Evolutionary conservation across 2,888 invertebrate species (phyloP).

Genomic region (Nebria salina): DNA sequence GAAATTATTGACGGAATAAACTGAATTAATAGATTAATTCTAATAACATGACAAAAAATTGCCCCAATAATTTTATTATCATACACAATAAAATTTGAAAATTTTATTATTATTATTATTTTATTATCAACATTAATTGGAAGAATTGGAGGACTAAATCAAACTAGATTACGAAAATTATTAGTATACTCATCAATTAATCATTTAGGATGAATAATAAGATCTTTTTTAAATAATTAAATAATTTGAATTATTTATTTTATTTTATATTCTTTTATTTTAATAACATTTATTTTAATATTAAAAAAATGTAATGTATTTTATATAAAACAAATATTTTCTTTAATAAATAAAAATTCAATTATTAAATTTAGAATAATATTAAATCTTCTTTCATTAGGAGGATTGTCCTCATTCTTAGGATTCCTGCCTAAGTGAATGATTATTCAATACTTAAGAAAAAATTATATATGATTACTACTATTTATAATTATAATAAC

Average conservation of each 20-base stretch:
- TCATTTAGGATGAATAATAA: slow-evolving; percentile 52
- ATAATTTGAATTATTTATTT: slow-evolving; percentile 64
- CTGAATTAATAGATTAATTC: too few relatives aligned
- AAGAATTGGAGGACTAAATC: slow-evolving; percentile 64
- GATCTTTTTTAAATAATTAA: slow-evolving; percentile 63
- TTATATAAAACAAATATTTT: slow-evolving; percentile 65
- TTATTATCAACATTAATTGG: slow-evolving; percentile 64
- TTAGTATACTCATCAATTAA: slow-evolving; percentile 6
- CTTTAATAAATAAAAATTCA: slow-evolving; percentile 42
- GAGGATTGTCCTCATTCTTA: too few relatives aligned
- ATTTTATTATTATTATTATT: slow-evolving; percentile 52
- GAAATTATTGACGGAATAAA: slow-evolving; percentile 63
- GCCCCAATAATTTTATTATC: too few relatives aligned
- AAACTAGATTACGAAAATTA: slow-evolving; percentile 47
- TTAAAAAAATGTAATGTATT: slow-evolving; percentile 63
- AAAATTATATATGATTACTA: slow-evolving; percentile 56
- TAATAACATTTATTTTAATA: slow-evolving; percentile 54
- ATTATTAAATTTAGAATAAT: too few relatives aligned
- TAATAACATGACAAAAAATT: too few relatives aligned
- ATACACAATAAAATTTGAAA: slow-evolving; percentile 54
- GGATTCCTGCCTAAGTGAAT: too few relatives aligned
- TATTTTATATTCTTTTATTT: slow-evolving; percentile 62
- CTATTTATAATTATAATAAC: slow-evolving; percentile 65
- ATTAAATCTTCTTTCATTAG: too few relatives aligned
- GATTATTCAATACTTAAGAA: too few relatives aligned